A percentile compares a stretch with the other conserved stretches of the same genome.
These are phyloP conservation scores for Vulpes vulpes DNA, from an alignment of 2,113 vertebrate species.

Conservation along the genomic window DNA sequence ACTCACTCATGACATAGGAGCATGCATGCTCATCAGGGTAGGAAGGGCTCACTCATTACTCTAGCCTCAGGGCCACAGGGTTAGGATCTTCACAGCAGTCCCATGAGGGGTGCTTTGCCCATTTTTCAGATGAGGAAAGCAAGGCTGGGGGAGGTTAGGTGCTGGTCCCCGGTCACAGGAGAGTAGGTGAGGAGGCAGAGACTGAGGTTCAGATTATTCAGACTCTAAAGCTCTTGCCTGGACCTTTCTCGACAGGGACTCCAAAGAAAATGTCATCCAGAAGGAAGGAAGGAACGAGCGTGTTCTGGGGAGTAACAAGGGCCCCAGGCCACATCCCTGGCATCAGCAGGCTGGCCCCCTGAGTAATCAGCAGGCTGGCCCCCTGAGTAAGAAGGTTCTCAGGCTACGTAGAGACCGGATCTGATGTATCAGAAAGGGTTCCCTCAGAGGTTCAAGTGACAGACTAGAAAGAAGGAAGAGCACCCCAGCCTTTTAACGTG, in stretches of 20 bases:
- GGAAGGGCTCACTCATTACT: rapidly evolving
- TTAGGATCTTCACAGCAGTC: not conserved
- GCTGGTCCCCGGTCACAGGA: not conserved
- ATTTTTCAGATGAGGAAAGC: not conserved
- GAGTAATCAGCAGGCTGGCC: no score
- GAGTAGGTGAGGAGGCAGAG: not conserved
- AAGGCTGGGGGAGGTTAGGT: not conserved
- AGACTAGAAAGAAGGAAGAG: not conserved
- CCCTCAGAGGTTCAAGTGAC: not conserved
- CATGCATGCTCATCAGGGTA: rapidly evolving
- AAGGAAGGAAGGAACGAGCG: not conserved
- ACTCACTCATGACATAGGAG: rapidly evolving
- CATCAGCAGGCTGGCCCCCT: no score
- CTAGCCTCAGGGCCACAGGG: not conserved
- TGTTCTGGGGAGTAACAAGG: not conserved
- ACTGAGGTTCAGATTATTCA: not conserved
- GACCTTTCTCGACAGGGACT: not conserved
- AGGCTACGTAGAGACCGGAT: not conserved
- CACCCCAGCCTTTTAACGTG: not conserved
- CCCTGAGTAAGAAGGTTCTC: not conserved
- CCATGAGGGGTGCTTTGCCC: not conserved
- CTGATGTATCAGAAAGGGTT: not conserved
- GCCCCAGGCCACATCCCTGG: not conserved
- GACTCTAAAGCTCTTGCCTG: not conserved
- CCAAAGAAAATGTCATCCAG: not conserved